Evolutionary conservation across 2,113 vertebrate genomes (phyloP).

Genomic region (Xenotilapia leptura): DNA sequence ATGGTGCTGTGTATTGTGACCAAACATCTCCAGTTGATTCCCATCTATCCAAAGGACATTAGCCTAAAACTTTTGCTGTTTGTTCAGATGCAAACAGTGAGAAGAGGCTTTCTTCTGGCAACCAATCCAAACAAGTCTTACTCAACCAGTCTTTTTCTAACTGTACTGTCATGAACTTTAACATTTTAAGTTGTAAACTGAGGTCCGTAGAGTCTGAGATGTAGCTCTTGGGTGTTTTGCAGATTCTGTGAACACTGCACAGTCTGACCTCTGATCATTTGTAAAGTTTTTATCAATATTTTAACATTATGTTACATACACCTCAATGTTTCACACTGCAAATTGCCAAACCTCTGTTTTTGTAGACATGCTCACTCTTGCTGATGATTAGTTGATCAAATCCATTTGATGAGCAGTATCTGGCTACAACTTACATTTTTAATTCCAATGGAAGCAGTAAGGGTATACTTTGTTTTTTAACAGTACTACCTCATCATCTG

Average conservation of each 20-base stretch:
- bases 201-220: background rate
- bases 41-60: background rate
- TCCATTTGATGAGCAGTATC: background rate
- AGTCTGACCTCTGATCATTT: background rate
- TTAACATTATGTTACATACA: background rate
- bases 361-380: background rate
- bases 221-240: background rate
- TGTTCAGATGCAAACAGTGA: background rate
- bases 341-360: background rate
- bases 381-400: background rate
- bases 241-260: background rate
- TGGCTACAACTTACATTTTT: background rate
- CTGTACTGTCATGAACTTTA: background rate
- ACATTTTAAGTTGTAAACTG: background rate
- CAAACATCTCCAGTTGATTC: background rate
- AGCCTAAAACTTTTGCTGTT: background rate
- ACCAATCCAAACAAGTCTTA: background rate
- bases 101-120: background rate
- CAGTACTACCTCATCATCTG: background rate
- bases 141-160: background rate
- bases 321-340: background rate
- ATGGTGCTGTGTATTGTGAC: background rate
- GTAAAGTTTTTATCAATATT: background rate
- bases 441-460: background rate
- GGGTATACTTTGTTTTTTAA: background rate